These are phyloP conservation scores for Heterodera carotae DNA, from an alignment of 1,140 invertebrate genomes.

Conservation along the genomic window DNA sequence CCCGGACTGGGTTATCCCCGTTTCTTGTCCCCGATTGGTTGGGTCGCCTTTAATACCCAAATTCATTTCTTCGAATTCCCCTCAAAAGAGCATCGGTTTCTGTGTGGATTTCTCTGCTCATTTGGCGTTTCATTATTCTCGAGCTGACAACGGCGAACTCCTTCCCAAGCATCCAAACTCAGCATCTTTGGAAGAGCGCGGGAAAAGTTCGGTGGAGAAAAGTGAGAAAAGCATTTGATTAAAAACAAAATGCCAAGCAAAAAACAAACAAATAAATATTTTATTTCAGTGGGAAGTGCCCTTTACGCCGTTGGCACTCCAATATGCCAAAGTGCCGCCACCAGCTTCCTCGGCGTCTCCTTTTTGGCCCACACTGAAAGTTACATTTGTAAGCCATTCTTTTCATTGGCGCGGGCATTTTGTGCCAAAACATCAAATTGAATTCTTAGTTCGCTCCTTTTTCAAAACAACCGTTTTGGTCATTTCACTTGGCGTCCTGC, in stretches of 20 bases:
- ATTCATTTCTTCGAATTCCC: conserved; percentile 74
- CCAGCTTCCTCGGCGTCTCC: conserved; percentile 85
- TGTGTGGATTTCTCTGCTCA: conserved; percentile 95
- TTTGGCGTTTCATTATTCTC: conserved; percentile 90
- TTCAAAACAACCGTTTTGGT: conserved; percentile 97
- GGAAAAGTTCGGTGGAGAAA: conserved; percentile 73
- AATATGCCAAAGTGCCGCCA: conserved; percentile 85
- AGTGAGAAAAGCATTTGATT: conserved; percentile 70
- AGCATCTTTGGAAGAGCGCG: conserved; percentile 68
- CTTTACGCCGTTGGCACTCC: conserved; percentile 86
- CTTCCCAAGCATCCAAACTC: background rate
- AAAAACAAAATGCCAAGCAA: conserved; percentile 68
- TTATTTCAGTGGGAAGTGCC: conserved; percentile 71
- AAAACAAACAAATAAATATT: conserved; percentile 64
- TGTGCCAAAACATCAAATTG: background rate
- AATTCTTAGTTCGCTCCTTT: conserved; percentile 80
- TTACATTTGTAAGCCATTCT: conserved; percentile 73
- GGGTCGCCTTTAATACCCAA: no score
- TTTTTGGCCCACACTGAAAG: conserved; percentile 84
- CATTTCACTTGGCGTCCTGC: conserved; percentile 75
- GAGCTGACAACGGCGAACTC: background rate
- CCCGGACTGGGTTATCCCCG: no score
- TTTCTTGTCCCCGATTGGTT: no score
- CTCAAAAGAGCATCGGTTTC: conserved; percentile 96
- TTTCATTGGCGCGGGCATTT: no score